Base-by-base conservation (phyloP, 1,140 invertebrate genomes). In the Aphelenchoides besseyi region DNA sequence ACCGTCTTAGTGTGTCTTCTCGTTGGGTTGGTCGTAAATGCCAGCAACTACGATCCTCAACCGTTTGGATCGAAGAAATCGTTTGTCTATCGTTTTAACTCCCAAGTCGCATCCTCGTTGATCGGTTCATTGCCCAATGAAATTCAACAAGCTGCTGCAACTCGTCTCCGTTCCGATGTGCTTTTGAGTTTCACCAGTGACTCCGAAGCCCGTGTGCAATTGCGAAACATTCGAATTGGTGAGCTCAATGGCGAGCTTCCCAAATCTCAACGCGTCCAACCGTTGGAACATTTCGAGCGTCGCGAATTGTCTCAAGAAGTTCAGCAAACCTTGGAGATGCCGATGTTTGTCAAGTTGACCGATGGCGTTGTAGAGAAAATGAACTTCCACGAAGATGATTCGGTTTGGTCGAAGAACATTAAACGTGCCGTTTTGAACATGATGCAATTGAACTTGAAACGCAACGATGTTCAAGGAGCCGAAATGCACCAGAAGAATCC, bases 371-470 rank as follows among this genome's bases (percentile, higher is more conserved):
- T 74, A 28, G 72, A 75, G 16, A 53, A 61, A 16, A 48, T 74
- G n/a, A 35, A 68, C 28, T 72, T 68, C 30, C 62, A 69, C 9
- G 54, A 57, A 32, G 72, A 76, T 32, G 84, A 85, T n/a, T 61
- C 73, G 3, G 30, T 73, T 3, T 85, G 84, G 84, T 85, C 82
- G 3, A 73, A 82, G 29, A 85, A 85, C 74, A 70, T 85, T 53
- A 85, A 85, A 64, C 69, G 74, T 61, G 84, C 80, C 57, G 61
- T 82, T 28, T 37, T 85, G 26, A 80, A 81, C 66, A 36, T 85
- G 37, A 28, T 85, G 28, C 83, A 85, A 69, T 59, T 85, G 28
- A 83, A 85, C 64, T 36, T 83, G 52, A 53, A 62, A 36, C 67
- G 29, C 29, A 69, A 32, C 28, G 48, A 70, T 33, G 69, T 23